A percentile compares a stretch with the other conserved stretches of the same genome.
These are phyloP conservation scores for Octodonta nipae DNA, from an alignment of 2,888 invertebrate genomes.

Conservation along the genomic window DNA sequence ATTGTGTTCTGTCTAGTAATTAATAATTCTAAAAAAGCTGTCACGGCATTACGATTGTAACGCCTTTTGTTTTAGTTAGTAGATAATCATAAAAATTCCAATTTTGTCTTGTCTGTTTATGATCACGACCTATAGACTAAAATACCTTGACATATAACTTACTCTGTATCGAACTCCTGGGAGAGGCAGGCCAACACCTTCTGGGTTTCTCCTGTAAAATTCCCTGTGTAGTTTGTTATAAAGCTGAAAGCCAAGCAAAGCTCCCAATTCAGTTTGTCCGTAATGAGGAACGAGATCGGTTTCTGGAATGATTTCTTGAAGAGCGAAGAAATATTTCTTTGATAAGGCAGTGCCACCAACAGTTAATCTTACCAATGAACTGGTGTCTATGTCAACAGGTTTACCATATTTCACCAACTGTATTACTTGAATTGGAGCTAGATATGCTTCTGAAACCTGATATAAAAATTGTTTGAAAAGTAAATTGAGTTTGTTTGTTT, in stretches of 20 bases:
- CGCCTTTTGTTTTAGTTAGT: too few species aligned
- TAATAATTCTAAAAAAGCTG: too few species aligned
- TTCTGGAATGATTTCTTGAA: slow-evolving; percentile 25
- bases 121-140: too few species aligned
- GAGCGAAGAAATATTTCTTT: slow-evolving; percentile 15
- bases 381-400: slow-evolving; percentile 23
- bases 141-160: too few species aligned
- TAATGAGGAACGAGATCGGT: slow-evolving; percentile 22
- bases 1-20: too few species aligned
- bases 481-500: too few species aligned
- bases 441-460: slow-evolving; percentile 18
- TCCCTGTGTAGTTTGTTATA: slow-evolving; percentile 19
- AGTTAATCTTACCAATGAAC: slow-evolving; percentile 19
- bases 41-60: too few species aligned
- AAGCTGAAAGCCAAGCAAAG: slow-evolving; percentile 19
- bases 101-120: too few species aligned
- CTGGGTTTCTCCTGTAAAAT: slow-evolving; percentile 18
- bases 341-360: slow-evolving; percentile 24
- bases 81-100: too few species aligned
- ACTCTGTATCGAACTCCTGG: slow-evolving; percentile 24
- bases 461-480: too few species aligned
- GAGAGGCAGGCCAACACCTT: slow-evolving; percentile 19
- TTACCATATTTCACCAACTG: slow-evolving; percentile 21
- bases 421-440: slow-evolving; percentile 20
- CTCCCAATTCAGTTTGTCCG: slow-evolving; percentile 28